phyloP scores from a whole-genome alignment of 2,888 invertebrate species.

The Petrolisthes cinctipes region DNA sequence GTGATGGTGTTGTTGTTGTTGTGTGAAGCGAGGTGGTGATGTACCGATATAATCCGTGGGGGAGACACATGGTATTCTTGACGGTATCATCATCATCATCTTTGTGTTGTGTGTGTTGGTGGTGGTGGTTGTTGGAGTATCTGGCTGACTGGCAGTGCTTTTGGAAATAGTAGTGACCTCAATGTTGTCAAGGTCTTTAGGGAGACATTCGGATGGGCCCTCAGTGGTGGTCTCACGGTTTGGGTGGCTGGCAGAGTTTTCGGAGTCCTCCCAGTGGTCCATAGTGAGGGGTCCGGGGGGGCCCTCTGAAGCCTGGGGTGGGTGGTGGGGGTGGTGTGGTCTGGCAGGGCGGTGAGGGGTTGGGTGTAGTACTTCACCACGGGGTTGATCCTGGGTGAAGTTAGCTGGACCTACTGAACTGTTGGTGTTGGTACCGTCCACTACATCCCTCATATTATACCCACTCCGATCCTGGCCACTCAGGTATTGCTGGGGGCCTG shows the following conservation, averaged over 20 bases:
- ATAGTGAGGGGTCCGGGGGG: too few relatives aligned
- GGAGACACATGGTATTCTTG: neutral
- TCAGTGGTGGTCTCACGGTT: too few relatives aligned
- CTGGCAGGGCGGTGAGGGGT: conserved; percentile 47
- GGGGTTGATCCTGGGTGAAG: conserved; percentile 55
- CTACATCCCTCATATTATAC: neutral
- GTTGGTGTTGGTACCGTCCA: neutral
- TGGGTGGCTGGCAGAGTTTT: too few relatives aligned
- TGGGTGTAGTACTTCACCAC: conserved; percentile 50
- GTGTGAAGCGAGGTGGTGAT: too few relatives aligned
- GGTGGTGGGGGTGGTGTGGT: conserved; percentile 7
- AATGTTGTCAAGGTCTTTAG: too few relatives aligned
- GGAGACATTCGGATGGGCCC: too few relatives aligned
- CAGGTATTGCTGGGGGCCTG: neutral
- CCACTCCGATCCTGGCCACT: neutral
- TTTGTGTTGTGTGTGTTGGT: too few relatives aligned
- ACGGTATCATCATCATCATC: neutral
- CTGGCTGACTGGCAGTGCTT: too few relatives aligned
- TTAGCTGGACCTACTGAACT: conserved; percentile 41
- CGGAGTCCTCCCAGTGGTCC: too few relatives aligned
- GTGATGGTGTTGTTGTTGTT: neutral
- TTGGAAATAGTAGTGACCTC: too few relatives aligned
- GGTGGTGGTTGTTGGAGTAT: too few relatives aligned
- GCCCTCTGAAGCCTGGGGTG: neutral
- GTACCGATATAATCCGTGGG: too few relatives aligned